These are phyloP conservation scores for Meiosimyza decipiens DNA, from an alignment of 2,888 invertebrate species.

Conservation along the genomic window DNA sequence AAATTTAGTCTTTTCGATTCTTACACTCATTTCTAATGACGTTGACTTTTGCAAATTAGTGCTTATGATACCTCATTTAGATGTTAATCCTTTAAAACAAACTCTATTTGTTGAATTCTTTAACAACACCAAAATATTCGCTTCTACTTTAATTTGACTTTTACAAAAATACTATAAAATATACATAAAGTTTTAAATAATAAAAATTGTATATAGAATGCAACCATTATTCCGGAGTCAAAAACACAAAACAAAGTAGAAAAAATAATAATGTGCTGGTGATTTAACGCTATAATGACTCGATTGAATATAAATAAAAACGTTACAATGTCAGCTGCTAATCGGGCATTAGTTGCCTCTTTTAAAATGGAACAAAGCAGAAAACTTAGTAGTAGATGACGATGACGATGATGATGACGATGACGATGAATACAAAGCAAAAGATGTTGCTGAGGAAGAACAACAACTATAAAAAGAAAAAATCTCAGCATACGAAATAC, in stretches of 20 bases:
- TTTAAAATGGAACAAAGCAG: slow-evolving; percentile 56
- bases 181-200: too few relatives aligned
- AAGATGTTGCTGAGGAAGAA: slow-evolving; percentile 19
- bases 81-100: too few relatives aligned
- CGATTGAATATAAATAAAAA: slow-evolving; percentile 65
- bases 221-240: too few relatives aligned
- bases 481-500: slow-evolving; percentile 16
- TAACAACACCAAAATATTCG: too few relatives aligned
- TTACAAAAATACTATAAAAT: too few relatives aligned
- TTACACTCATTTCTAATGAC: too few relatives aligned
- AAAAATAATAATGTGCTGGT: slow-evolving; percentile 61
- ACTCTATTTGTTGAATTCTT: too few relatives aligned
- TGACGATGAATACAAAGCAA: background rate
- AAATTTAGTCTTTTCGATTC: too few relatives aligned
- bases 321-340: slow-evolving; percentile 53
- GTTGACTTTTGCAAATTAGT: too few relatives aligned
- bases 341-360: slow-evolving; percentile 59
- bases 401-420: slow-evolving; percentile 7
- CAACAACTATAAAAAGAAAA: slow-evolving; percentile 11
- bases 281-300: slow-evolving; percentile 61
- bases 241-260: background rate
- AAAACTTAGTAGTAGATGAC: background rate
- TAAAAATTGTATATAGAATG: too few relatives aligned
- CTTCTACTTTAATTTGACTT: too few relatives aligned
- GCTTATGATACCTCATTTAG: too few relatives aligned